Evolutionary conservation across 2,888 invertebrate genomes (phyloP).

Genomic region (Notocelia uddmanniana): DNA sequence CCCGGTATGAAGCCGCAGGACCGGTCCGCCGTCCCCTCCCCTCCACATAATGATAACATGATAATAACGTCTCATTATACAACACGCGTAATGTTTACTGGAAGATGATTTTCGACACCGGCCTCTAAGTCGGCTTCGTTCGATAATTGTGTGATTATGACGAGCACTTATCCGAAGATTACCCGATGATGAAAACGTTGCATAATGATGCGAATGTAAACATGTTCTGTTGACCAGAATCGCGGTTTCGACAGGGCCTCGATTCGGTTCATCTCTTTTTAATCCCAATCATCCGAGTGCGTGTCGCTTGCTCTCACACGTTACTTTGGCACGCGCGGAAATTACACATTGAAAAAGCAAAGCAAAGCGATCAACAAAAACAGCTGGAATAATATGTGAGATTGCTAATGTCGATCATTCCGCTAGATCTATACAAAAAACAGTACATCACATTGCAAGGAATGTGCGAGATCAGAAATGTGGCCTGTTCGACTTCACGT

Average conservation of each 20-base stretch:
- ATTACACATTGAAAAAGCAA: neutral
- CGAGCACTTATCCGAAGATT: conserved; percentile 23
- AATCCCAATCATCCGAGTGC: neutral
- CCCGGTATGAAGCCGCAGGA: conserved; percentile 14
- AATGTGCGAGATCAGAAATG: neutral
- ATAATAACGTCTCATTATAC: conserved; percentile 14
- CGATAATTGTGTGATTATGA: conserved; percentile 29
- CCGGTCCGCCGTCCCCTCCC: neutral
- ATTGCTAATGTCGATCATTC: neutral
- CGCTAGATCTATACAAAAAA: neutral
- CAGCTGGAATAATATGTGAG: neutral
- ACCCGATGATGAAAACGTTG: conserved; percentile 31
- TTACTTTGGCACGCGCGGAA: neutral
- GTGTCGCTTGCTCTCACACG: neutral
- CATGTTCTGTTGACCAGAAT: neutral
- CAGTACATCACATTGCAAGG: neutral
- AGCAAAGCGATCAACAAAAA: neutral
- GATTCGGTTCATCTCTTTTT: neutral
- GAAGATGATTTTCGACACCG: conserved; percentile 33
- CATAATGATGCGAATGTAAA: conserved; percentile 15
- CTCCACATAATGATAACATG: neutral
- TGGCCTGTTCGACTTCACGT: neutral
- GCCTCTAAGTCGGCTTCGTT: conserved; percentile 4
- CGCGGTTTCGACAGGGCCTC: neutral
- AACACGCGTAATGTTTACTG: conserved; percentile 22